phyloP scores from a whole-genome alignment of 2,888 invertebrate species.

The Euclidia mi region DNA sequence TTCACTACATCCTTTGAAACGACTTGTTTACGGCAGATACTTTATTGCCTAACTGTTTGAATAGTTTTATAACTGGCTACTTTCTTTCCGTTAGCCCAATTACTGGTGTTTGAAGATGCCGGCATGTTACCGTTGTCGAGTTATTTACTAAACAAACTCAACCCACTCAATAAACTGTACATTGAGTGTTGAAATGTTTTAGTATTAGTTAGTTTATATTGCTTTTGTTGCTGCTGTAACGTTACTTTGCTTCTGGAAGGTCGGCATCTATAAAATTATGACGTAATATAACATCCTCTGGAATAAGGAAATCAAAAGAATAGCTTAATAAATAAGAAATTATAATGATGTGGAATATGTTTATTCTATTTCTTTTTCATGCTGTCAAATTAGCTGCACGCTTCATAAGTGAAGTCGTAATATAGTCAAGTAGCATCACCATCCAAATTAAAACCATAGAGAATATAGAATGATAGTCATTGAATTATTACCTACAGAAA shows the following conservation, averaged over 20 bases:
- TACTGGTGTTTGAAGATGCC: constrained; percentile 76
- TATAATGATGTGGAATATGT: no score
- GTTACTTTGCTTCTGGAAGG: background rate
- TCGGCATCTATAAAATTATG: no score
- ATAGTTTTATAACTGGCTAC: constrained; percentile 79
- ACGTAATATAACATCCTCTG: no score
- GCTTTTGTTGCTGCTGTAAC: background rate
- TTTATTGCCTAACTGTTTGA: constrained; percentile 68
- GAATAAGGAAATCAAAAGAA: no score
- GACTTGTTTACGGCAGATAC: constrained; percentile 59
- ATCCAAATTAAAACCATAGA: no score
- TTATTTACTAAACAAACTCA: constrained; percentile 45
- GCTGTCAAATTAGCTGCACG: no score
- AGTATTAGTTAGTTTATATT: constrained; percentile 14
- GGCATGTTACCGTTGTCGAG: constrained; percentile 66
- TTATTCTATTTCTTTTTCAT: no score
- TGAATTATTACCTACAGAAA: no score
- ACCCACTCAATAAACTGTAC: constrained; percentile 30
- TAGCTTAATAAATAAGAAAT: no score
- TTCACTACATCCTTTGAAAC: constrained; percentile 48
- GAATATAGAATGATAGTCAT: no score
- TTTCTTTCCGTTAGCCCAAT: constrained; percentile 83
- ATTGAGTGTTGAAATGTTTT: constrained; percentile 25
- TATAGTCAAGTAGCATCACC: no score
- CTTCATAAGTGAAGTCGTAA: no score